These are phyloP conservation scores for Pilophorus perplexus DNA, from an alignment of 2,888 invertebrate species.

Conservation along the genomic window DNA sequence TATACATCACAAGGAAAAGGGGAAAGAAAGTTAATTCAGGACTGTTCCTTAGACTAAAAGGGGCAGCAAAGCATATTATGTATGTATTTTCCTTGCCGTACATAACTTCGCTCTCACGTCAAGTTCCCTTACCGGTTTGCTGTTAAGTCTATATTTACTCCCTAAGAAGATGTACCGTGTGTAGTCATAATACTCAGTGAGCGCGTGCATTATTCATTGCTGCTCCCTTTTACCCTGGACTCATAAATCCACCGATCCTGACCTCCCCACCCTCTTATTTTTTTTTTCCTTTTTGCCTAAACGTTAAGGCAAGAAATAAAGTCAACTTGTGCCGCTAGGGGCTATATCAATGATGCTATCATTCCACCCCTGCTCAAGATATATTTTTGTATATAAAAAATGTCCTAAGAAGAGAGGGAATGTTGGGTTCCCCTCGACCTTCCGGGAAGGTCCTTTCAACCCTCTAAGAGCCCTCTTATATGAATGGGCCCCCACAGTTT, in stretches of 20 bases:
- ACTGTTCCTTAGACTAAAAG: constrained; percentile 15
- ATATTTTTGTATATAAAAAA: constrained; percentile 37
- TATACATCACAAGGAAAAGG: too few relatives aligned
- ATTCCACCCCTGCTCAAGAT: constrained; percentile 13
- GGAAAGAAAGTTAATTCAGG: constrained; percentile 19
- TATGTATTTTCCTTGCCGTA: too few relatives aligned
- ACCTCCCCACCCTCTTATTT: neutral
- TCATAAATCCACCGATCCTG: constrained; percentile 17
- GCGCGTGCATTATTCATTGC: constrained; percentile 35
- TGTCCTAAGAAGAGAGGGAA: too few relatives aligned
- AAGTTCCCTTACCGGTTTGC: neutral
- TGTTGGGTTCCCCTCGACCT: too few relatives aligned
- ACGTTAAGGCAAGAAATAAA: constrained; percentile 24
- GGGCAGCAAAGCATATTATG: too few relatives aligned
- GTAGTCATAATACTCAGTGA: constrained; percentile 35
- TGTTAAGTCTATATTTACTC: constrained; percentile 33
- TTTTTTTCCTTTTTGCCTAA: constrained; percentile 8
- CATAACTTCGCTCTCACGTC: neutral
- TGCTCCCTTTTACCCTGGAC: constrained; percentile 6
- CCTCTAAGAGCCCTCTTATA: constrained; percentile 28
- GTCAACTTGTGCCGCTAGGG: constrained; percentile 24
- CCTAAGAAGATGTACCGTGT: constrained; percentile 37
- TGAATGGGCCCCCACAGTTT: constrained; percentile 28
- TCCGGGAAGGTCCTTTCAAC: constrained; percentile 12
- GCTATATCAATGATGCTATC: constrained; percentile 36